Percentiles rank a stretch among this genome's conserved stretches.
phyloP scores from a whole-genome alignment of 2,113 vertebrate species.

The Myrmecobius fasciatus region DNA sequence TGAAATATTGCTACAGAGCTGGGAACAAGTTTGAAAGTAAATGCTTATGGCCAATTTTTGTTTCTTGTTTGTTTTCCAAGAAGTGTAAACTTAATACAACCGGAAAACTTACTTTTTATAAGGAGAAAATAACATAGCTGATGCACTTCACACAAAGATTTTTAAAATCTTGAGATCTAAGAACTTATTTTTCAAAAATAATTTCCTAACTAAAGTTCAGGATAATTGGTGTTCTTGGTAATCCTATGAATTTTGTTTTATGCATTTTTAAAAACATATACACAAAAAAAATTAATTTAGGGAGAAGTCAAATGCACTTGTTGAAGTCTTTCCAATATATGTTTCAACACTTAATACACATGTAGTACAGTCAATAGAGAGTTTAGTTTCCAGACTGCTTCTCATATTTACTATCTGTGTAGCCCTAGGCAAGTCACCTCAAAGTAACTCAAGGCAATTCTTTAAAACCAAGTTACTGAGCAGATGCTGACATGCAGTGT shows the following conservation, averaged over 20 bases:
- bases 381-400: neutral
- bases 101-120: neutral
- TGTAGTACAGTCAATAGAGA: neutral
- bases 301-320: neutral
- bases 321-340: neutral
- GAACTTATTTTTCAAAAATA: neutral
- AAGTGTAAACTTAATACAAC: conserved; percentile 8
- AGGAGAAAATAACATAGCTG: neutral
- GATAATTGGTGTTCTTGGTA: neutral
- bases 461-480: neutral
- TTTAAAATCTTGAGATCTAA: neutral
- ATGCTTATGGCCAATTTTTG: neutral
- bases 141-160: neutral
- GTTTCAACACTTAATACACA: neutral
- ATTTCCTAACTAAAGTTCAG: neutral
- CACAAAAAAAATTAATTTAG: neutral
- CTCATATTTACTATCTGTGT: neutral
- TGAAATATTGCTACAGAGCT: neutral
- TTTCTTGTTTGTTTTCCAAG: conserved; percentile 29
- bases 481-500: neutral
- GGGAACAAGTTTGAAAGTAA: neutral
- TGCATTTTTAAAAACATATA: neutral
- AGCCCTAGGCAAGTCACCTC: neutral
- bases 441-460: neutral
- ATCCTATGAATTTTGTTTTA: neutral